These are phyloP conservation scores for Echiichthys vipera DNA, from an alignment of 2,797 vertebrate species.

Conservation along the genomic window DNA sequence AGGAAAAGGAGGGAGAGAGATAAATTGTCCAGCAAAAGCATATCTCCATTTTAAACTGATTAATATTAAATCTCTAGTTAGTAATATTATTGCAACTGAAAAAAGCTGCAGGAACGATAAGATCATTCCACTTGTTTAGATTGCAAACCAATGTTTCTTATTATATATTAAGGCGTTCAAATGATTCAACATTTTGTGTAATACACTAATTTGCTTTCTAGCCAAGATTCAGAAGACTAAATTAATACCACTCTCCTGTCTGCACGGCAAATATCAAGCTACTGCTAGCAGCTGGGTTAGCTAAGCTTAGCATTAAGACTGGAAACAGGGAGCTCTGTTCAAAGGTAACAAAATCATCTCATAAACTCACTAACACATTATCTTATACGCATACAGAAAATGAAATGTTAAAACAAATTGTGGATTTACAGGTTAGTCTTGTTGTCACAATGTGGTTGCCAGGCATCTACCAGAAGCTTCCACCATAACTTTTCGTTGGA, in stretches of 20 bases:
- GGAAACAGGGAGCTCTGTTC: neutral
- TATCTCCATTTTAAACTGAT: slow-evolving; percentile 13
- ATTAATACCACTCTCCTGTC: neutral
- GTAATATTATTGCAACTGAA: slow-evolving; percentile 4
- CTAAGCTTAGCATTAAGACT: neutral
- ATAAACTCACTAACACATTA: neutral
- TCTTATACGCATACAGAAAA: neutral
- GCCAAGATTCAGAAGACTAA: neutral
- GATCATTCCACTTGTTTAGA: neutral
- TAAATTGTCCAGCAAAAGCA: neutral
- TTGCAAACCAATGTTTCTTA: neutral
- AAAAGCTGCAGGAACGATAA: neutral
- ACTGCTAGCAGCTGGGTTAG: neutral
- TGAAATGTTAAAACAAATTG: neutral
- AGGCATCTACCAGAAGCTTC: neutral
- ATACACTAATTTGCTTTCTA: neutral
- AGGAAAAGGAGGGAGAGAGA: neutral
- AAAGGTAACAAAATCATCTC: neutral
- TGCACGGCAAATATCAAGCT: neutral
- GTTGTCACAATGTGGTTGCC: neutral
- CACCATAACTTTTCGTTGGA: neutral
- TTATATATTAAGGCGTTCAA: neutral
- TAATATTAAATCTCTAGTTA: slow-evolving; percentile 4
- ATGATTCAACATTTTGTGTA: neutral
- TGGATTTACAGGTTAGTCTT: neutral